Evolutionary conservation across 2,888 invertebrate genomes (phyloP), one percentile per base, ranked within the genome.

Genomic region (Drosophila cyrtoloma): DNA sequence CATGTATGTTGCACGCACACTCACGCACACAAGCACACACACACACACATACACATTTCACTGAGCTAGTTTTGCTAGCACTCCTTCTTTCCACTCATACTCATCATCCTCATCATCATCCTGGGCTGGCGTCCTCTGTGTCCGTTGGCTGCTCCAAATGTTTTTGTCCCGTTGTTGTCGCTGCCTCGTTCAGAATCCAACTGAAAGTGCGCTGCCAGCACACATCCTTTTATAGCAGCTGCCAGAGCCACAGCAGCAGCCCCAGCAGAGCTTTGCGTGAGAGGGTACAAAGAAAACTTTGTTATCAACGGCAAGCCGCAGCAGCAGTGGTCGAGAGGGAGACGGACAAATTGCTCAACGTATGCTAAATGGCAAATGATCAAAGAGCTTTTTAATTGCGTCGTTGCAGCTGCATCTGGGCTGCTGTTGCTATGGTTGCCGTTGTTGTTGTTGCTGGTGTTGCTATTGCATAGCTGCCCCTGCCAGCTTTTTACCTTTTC

Each of bases 161-260:
- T 75, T 64, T 60, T 68, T 55, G 19, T 67, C 59, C 66, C 50
- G 59, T n/a, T 79, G 76, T 70, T 90, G 79, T 79, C 75, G 82
- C 86, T 88, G 78, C 86, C 89, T 84, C 90, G 81, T 80, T 88
- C 91, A 83, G 79, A 88, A 83, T 88, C 87, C 92, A 89, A 91
- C 90, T 90, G 90, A 90, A 85, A 82, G 75, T 76, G 64, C 68
- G 80, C 78, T 58, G 69, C 60, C 80, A 76, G 75, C 69, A 75
- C 79, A 72, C 84, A 90, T 86, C 92, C 82, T 81, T 88, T 90
- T 91, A 90, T 90, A 90, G 51, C 37, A 60, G 51, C 35, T 44
- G 30, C 63, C 59, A 60, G 62, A 64, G 51, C 32, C 33, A 28
- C 77, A 37, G 60, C 32, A 39, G 39, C 55, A 44, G 50, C 35